Conservation (phyloP, 1,140 invertebrate genomes). For the Diabrotica virgifera region DNA sequence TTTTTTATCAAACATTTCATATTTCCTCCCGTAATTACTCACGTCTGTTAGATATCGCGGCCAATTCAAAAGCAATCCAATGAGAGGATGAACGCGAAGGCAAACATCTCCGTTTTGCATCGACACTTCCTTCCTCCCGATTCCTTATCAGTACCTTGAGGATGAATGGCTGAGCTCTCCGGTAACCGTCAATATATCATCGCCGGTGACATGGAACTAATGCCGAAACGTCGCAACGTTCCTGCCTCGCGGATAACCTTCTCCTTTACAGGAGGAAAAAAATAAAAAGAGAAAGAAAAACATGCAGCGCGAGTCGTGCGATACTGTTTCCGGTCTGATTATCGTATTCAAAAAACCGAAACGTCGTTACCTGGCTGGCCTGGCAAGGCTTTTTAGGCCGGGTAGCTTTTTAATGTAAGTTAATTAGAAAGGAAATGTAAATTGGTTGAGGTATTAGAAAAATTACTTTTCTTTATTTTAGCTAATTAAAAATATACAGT, state of each 20-base stretch:
- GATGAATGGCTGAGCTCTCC: constrained; percentile 27
- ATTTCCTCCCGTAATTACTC: neutral
- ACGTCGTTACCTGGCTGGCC: too few species aligned
- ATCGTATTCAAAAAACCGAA: neutral
- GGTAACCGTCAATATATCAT: constrained; percentile 22
- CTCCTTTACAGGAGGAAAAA: too few species aligned
- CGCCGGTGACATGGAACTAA: constrained; percentile 22
- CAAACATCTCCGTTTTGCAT: constrained; percentile 15
- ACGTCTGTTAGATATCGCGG: neutral
- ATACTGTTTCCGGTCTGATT: neutral
- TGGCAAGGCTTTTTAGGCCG: too few species aligned
- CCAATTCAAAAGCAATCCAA: neutral
- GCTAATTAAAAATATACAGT: too few species aligned
- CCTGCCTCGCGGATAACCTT: neutral
- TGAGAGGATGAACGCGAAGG: neutral
- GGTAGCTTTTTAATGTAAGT: too few species aligned
- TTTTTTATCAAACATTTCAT: neutral
- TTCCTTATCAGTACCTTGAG: constrained; percentile 25
- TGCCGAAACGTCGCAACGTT: constrained; percentile 12
- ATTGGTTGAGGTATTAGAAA: too few species aligned
- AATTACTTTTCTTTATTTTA: too few species aligned
- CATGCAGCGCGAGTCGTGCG: neutral
- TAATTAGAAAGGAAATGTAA: too few species aligned
- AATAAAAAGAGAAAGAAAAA: neutral
- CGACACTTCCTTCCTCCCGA: constrained; percentile 22